Base-by-base conservation (phyloP, 2,113 vertebrate species). In the Zingel zingel region DNA sequence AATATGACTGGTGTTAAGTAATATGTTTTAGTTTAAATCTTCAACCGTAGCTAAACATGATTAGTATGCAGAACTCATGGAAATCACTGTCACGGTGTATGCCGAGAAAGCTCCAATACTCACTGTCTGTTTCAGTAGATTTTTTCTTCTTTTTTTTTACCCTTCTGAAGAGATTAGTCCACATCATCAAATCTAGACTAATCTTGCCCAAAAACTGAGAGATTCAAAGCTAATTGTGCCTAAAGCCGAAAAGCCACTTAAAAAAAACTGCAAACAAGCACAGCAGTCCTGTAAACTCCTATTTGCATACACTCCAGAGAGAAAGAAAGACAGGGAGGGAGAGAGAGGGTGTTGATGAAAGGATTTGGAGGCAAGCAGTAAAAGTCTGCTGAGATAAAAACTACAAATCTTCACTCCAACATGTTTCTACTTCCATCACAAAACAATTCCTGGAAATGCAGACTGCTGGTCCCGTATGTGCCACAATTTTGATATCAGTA, bases 381-480 rank as follows among this genome's bases (percentile, higher is more conserved):
- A 82, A 78, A 67, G 77, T 83, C 78, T 78, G 68, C 88, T 62
- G 68, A 77, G 79, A 86, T 91, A 19, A 47, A 90, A 89, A 86
- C 73, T 79, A 86, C 82, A 83, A 84, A 88, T 89, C 64, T 73
- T 79, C 66, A 67, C 70, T 81, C 61, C 77, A 81, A 71, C 68
- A 47, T n/a, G 2, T 79, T 91, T 85, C 77, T 90, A 68, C 89
- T 91, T 91, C 83, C 86, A 64, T 72, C 83, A 33, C 33, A 36
- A 69, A 87, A 84, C 81, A 85, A 64, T 91, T 92, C 81, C 88
- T 86, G 79, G 79, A 93, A 89, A 88, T 45, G 62, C 56, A 81
- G 83, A 79, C 59, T 33, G 43, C 78, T 61, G 69, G 56, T 83
- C 58, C 64, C 30, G 10, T 39, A 83, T 79, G 80, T 27, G 47